Evolutionary conservation across 2,113 vertebrate species (phyloP).

Genomic region (Crotalus helleri): DNA sequence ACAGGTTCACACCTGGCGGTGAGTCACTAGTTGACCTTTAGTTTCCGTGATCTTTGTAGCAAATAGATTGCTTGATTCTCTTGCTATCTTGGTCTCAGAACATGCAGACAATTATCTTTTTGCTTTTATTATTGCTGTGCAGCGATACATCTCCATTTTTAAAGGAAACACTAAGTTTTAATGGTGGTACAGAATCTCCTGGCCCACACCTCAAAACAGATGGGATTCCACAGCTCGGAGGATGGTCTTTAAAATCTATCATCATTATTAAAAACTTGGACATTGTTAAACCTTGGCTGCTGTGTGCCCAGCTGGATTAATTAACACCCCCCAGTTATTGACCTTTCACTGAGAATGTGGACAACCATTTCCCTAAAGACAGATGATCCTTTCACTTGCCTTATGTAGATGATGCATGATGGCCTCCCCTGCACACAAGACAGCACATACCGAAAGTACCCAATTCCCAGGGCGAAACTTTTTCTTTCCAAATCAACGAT

Average conservation of each 20-base stretch:
- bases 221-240: conserved; percentile 60
- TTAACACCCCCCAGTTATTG: conserved; percentile 71
- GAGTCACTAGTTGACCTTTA: neutral
- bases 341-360: conserved; percentile 66
- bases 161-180: neutral
- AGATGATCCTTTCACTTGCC: conserved; percentile 60
- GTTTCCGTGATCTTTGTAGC: neutral
- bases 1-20: neutral
- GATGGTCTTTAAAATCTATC: conserved; percentile 63
- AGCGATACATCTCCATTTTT: neutral
- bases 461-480: neutral
- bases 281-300: conserved; percentile 65
- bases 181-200: conserved; percentile 8
- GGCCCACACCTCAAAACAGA: conserved; percentile 58
- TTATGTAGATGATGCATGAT: conserved; percentile 54
- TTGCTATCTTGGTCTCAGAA: neutral
- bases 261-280: conserved; percentile 62
- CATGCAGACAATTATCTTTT: neutral
- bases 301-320: conserved; percentile 70
- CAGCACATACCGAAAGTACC: neutral
- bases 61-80: neutral
- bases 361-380: conserved; percentile 64
- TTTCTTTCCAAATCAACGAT: conserved; percentile 20
- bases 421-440: conserved; percentile 42
- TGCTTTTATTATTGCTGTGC: neutral